Evolutionary conservation across 2,888 invertebrate species (phyloP).

Genomic region (Lumbricus terrestris): DNA sequence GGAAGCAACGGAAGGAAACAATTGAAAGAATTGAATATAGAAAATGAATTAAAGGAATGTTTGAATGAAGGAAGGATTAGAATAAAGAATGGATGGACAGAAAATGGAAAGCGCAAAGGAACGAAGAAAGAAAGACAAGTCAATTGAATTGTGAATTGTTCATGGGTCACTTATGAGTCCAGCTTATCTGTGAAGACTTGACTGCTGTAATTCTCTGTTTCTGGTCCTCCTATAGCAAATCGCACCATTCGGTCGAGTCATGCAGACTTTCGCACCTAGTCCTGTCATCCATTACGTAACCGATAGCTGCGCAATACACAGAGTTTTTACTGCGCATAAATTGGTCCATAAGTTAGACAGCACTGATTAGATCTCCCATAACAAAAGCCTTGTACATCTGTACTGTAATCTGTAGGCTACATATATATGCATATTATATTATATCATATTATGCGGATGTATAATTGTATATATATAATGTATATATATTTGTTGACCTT

Average conservation of each 20-base stretch:
- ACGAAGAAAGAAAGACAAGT: no score
- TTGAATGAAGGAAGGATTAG: neutral
- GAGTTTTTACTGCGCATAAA: neutral
- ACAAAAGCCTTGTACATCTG: no score
- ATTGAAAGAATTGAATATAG: no score
- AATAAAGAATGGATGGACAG: neutral
- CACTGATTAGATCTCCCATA: neutral
- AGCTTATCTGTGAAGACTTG: neutral
- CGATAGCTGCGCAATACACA: neutral
- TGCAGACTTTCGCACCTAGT: neutral
- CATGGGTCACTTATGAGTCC: neutral
- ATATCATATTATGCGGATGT: no score
- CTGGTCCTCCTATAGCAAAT: neutral
- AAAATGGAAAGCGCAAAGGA: neutral
- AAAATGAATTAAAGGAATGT: neutral
- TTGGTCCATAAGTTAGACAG: neutral
- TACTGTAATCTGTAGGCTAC: no score
- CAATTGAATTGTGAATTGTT: no score
- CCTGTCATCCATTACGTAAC: neutral
- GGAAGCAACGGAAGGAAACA: neutral
- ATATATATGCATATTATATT: no score
- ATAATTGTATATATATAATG: neutral
- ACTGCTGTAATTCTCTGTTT: neutral
- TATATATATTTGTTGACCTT: neutral
- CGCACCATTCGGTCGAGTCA: neutral